Percentiles rank a stretch among this genome's conserved stretches.
These are phyloP conservation scores for Tortricodes alternella DNA, from an alignment of 2,888 invertebrate species.

Conservation along the genomic window DNA sequence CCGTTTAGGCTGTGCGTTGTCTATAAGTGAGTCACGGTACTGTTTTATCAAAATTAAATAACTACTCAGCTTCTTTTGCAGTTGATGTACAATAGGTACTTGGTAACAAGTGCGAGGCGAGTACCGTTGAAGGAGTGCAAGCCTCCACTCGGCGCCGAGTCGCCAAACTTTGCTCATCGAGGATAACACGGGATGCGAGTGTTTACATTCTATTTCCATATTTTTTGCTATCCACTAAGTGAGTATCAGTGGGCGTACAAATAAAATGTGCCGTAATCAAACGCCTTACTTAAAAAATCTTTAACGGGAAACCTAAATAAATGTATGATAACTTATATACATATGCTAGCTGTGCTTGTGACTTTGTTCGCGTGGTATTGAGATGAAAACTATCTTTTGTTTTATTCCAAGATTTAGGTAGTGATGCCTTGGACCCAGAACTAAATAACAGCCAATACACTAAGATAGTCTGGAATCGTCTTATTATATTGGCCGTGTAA, in stretches of 20 bases:
- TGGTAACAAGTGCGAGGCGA: conserved; percentile 37
- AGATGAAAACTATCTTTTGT: too few species aligned
- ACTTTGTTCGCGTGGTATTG: too few species aligned
- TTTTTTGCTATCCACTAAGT: conserved; percentile 51
- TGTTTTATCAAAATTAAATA: conserved; percentile 27
- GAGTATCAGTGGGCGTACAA: conserved; percentile 44
- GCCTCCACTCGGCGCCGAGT: conserved; percentile 36
- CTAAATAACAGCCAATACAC: too few species aligned
- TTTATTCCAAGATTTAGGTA: too few species aligned
- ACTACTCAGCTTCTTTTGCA: conserved; percentile 25
- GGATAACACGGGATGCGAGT: conserved; percentile 46
- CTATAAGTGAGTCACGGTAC: too few species aligned
- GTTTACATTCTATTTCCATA: conserved; percentile 59
- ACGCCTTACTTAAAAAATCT: conserved; percentile 32
- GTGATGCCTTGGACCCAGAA: too few species aligned
- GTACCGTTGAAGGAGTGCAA: conserved; percentile 50
- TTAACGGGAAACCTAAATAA: neutral
- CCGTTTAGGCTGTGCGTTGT: too few species aligned
- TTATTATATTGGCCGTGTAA: too few species aligned
- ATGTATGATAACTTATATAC: neutral
- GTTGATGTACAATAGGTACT: conserved; percentile 28
- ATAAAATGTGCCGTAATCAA: conserved; percentile 38
- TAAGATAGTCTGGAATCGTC: too few species aligned
- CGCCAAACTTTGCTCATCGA: conserved; percentile 50
- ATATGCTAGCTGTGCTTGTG: neutral